A percentile compares a stretch with the other conserved stretches of the same genome.
These are phyloP conservation scores for Ranitomeya variabilis DNA, from an alignment of 2,113 vertebrate genomes.

Conservation along the genomic window DNA sequence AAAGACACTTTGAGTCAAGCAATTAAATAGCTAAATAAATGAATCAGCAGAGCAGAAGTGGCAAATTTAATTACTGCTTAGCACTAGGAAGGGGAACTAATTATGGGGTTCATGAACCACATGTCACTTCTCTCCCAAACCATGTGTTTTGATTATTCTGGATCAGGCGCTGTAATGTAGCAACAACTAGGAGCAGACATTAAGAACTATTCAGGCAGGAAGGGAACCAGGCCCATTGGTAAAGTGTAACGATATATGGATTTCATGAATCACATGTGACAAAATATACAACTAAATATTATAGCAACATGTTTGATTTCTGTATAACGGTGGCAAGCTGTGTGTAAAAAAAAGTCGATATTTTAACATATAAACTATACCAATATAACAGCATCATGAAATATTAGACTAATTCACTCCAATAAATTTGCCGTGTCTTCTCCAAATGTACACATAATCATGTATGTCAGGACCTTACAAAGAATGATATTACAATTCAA, in stretches of 20 bases:
- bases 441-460: too few species aligned
- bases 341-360: too few species aligned
- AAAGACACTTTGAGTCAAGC: conserved; percentile 80
- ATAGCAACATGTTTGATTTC: background rate
- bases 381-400: too few species aligned
- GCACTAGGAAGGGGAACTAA: conserved; percentile 81
- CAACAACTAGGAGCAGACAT: conserved; percentile 30
- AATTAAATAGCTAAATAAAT: conserved; percentile 85
- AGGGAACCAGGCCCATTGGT: background rate
- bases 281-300: background rate
- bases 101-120: conserved; percentile 79
- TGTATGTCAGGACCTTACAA: too few species aligned
- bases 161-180: conserved; percentile 58
- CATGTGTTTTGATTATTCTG: conserved; percentile 68
- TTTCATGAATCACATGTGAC: background rate
- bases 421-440: too few species aligned
- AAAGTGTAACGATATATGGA: background rate
- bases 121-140: conserved; percentile 71
- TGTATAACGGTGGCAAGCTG: too few species aligned
- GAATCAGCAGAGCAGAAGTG: conserved; percentile 87
- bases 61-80: conserved; percentile 90
- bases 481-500: too few species aligned
- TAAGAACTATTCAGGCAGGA: conserved; percentile 36
- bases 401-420: too few species aligned
- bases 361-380: too few species aligned